phyloP scores from a whole-genome alignment of 2,888 invertebrate species.

The Dasysyrphus tricinctus region DNA sequence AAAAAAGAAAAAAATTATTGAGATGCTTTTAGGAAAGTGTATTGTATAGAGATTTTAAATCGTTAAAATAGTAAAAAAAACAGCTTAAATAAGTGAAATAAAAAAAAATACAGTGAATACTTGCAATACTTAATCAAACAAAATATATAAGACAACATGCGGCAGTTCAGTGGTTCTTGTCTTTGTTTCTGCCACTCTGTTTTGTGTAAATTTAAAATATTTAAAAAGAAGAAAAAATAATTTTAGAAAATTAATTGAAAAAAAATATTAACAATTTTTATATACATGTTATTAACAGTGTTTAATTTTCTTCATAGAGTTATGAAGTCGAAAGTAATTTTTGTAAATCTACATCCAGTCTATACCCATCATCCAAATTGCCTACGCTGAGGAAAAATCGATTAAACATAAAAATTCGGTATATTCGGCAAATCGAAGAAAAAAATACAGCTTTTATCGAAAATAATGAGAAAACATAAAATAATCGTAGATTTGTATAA shows the following conservation, averaged over 20 bases:
- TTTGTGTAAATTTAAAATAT: conserved; percentile 43
- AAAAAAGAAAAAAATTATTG: too few relatives aligned
- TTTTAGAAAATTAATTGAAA: background rate
- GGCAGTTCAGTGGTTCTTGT: conserved; percentile 65
- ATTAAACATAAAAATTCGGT: conserved; percentile 52
- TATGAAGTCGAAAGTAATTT: conserved; percentile 48
- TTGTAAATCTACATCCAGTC: conserved; percentile 27
- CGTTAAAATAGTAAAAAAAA: too few relatives aligned
- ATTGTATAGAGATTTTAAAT: too few relatives aligned
- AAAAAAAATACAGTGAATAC: too few relatives aligned
- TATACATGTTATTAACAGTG: conserved; percentile 40
- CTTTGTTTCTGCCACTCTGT: conserved; percentile 56
- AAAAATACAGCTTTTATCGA: background rate
- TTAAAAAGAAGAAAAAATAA: background rate
- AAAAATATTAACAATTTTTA: conserved; percentile 28
- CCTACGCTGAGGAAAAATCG: conserved; percentile 63
- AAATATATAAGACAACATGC: too few relatives aligned
- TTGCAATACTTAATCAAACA: too few relatives aligned
- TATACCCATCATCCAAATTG: conserved; percentile 33
- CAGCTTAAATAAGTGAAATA: too few relatives aligned
- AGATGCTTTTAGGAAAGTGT: too few relatives aligned
- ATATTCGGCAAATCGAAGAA: background rate
- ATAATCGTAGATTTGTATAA: conserved; percentile 11
- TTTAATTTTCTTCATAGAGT: conserved; percentile 21
- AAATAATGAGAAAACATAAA: conserved; percentile 7